Evolutionary conservation across 2,888 invertebrate species (phyloP).

Genomic region (Diarsia brunnea): DNA sequence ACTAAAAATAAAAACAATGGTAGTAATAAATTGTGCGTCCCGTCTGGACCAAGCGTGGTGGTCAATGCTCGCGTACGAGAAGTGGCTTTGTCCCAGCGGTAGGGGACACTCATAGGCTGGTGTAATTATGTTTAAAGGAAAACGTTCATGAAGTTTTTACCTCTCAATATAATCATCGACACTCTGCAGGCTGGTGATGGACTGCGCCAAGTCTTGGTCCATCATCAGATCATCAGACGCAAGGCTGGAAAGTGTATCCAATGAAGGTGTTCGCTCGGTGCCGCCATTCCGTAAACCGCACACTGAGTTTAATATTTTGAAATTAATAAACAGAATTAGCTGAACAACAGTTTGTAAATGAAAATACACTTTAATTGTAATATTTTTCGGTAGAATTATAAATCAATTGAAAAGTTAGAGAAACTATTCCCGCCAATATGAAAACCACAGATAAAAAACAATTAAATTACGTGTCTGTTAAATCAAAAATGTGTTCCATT

Average conservation of each 20-base stretch:
- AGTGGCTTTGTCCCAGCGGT: neutral
- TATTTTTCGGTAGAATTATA: neutral
- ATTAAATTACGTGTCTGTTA: neutral
- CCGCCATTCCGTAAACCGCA: constrained; percentile 79
- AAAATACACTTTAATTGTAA: neutral
- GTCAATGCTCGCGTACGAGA: neutral
- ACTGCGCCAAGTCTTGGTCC: constrained; percentile 94
- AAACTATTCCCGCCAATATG: constrained; percentile 14
- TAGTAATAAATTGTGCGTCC: neutral
- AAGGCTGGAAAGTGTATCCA: constrained; percentile 96
- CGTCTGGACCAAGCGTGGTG: neutral
- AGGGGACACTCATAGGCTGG: neutral
- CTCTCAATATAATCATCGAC: constrained; percentile 91
- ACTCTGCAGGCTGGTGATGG: constrained; percentile 90
- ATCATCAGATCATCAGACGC: constrained; percentile 97
- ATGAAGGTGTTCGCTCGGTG: constrained; percentile 93
- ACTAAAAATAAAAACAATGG: neutral
- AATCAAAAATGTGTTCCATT: neutral
- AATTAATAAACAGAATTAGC: neutral
- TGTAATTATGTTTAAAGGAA: neutral
- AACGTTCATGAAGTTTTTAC: constrained; percentile 71
- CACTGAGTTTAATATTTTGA: constrained; percentile 64
- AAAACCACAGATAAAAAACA: constrained; percentile 20
- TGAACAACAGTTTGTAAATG: neutral
- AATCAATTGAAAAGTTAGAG: neutral